A percentile compares a stretch with the other conserved stretches of the same genome.
phyloP scores from a whole-genome alignment of 2,888 invertebrate genomes.

The Latrodectus elegans region DNA sequence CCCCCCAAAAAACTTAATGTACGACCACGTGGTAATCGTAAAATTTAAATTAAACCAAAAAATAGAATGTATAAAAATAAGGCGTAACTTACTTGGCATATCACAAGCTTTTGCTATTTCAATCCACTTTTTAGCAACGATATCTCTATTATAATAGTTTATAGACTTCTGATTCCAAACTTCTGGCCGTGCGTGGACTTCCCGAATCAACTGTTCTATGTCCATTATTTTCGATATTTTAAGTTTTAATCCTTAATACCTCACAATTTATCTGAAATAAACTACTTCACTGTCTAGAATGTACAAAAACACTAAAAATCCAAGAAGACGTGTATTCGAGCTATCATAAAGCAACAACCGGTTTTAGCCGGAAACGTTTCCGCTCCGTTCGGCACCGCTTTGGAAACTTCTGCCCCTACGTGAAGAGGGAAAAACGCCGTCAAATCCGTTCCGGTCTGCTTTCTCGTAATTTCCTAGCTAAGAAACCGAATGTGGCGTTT shows the following conservation, averaged over 20 bases:
- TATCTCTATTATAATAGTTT: constrained; percentile 9
- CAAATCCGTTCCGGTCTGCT: neutral
- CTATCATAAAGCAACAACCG: neutral
- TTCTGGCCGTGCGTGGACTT: neutral
- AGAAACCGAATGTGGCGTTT: too few relatives aligned
- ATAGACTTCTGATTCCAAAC: constrained; percentile 20
- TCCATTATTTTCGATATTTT: neutral
- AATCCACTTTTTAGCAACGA: constrained; percentile 3
- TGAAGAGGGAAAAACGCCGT: neutral
- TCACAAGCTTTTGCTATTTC: constrained; percentile 12
- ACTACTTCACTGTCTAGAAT: neutral
- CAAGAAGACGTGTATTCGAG: neutral
- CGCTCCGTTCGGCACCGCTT: constrained; percentile 29
- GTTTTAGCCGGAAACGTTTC: constrained; percentile 27
- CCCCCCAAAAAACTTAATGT: too few relatives aligned
- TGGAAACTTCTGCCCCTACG: neutral
- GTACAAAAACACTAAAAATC: neutral
- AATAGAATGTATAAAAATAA: too few relatives aligned
- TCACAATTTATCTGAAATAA: too few relatives aligned
- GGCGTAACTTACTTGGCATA: constrained; percentile 3
- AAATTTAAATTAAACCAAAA: too few relatives aligned
- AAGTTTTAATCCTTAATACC: too few relatives aligned
- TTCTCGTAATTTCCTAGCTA: too few relatives aligned
- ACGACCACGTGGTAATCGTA: too few relatives aligned
- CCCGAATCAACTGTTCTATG: neutral